Conservation (phyloP, 53 echinoderm and acorn worm species). For the Echinometra lucunter region DNA sequence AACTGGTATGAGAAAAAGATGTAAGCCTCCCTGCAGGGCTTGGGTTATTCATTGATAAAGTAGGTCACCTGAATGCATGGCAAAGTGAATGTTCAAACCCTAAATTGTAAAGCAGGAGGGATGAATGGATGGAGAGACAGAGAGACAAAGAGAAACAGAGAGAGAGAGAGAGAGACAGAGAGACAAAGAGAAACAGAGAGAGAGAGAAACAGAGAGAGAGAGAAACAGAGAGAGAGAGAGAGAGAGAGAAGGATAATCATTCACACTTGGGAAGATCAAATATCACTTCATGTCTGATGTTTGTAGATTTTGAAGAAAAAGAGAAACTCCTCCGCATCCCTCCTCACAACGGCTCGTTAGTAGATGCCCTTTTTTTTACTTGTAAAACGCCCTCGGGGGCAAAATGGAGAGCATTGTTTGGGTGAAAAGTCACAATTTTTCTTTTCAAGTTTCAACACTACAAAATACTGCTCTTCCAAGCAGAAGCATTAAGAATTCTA, state of each 20-base stretch:
- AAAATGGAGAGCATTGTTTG: conserved; percentile 39
- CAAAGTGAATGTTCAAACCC: background rate
- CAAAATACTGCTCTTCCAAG: background rate
- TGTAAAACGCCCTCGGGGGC: background rate
- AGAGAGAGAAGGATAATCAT: background rate
- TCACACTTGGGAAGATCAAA: background rate
- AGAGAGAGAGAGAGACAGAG: background rate
- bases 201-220: background rate
- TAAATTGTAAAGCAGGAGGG: background rate
- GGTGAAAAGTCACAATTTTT: conserved; percentile 40
- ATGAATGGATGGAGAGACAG: background rate
- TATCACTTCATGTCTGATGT: background rate
- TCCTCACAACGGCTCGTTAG: background rate
- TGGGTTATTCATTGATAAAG: background rate
- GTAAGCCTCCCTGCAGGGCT: background rate
- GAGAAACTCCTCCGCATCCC: background rate
- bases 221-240: background rate
- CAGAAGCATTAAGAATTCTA: background rate
- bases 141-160: background rate
- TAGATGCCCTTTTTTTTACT: background rate
- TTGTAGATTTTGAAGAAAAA: background rate
- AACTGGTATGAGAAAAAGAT: background rate
- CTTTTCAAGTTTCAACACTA: background rate
- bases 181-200: background rate
- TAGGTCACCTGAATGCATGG: background rate